A percentile compares a stretch with the other conserved stretches of the same genome.
These are phyloP conservation scores for Tenthredo notha DNA, from an alignment of 2,888 invertebrate species.

Conservation along the genomic window DNA sequence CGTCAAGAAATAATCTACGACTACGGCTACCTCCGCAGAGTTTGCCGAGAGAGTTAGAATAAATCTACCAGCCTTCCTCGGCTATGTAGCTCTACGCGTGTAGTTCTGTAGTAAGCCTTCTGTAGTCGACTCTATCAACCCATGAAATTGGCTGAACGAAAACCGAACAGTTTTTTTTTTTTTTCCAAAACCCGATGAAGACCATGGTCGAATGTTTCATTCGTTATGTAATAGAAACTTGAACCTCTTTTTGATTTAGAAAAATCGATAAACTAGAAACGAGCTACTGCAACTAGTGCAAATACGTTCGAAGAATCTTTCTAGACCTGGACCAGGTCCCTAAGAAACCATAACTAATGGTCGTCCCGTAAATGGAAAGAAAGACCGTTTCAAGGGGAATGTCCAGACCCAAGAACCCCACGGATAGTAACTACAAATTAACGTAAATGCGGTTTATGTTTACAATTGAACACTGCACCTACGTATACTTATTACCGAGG, in stretches of 20 bases:
- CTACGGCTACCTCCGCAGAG: constrained; percentile 47
- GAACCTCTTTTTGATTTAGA: background rate
- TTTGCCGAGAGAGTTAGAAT: constrained; percentile 44
- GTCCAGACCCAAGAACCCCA: constrained; percentile 23
- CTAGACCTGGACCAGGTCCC: constrained; percentile 32
- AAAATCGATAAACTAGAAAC: background rate
- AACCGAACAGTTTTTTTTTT: background rate
- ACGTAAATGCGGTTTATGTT: constrained; percentile 48
- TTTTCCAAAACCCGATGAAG: background rate
- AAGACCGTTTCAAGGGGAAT: constrained; percentile 50
- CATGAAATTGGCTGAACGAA: background rate
- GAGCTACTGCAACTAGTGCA: background rate
- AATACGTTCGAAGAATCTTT: background rate
- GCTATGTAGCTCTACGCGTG: background rate
- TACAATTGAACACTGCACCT: constrained; percentile 41
- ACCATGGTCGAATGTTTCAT: background rate
- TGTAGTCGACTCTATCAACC: background rate
- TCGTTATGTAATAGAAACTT: background rate
- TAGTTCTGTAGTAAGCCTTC: background rate
- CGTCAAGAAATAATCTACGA: constrained; percentile 77
- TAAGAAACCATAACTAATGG: constrained; percentile 50
- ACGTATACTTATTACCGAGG: constrained; percentile 16
- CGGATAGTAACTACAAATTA: constrained; percentile 47
- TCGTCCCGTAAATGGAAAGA: constrained; percentile 32
- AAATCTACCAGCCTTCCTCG: constrained; percentile 43